Percentiles rank a stretch among this genome's conserved stretches.
Evolutionary conservation across 2,888 invertebrate genomes (phyloP).

Genomic region (Callyntrura sp.): DNA sequence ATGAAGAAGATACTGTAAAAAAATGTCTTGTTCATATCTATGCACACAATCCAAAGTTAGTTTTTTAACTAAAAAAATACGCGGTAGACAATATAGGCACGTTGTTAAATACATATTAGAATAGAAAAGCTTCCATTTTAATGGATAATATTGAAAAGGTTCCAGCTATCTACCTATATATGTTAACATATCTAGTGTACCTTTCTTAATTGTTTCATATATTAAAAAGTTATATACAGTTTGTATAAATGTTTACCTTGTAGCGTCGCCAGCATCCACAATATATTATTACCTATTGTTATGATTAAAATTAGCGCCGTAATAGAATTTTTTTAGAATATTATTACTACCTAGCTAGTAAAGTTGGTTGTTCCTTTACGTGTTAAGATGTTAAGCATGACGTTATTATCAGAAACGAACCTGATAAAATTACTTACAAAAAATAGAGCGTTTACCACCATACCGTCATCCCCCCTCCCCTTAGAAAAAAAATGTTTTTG

Average conservation of each 20-base stretch:
- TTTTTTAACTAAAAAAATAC: too few relatives aligned
- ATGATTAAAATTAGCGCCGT: conserved; percentile 2
- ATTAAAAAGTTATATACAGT: background rate
- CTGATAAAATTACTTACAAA: too few relatives aligned
- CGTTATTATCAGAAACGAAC: background rate
- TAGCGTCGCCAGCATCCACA: conserved; percentile 30
- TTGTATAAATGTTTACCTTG: conserved; percentile 11
- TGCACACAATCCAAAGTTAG: background rate
- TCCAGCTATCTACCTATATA: conserved; percentile 3
- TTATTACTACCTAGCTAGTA: background rate
- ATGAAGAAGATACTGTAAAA: background rate
- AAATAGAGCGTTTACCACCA: too few relatives aligned
- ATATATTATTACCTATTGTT: background rate
- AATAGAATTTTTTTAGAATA: conserved; percentile 4
- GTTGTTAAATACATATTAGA: background rate
- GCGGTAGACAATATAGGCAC: too few relatives aligned
- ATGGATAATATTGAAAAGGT: background rate
- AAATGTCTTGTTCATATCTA: background rate
- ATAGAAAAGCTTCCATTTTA: conserved; percentile 17
- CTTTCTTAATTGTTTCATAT: background rate
- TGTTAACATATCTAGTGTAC: background rate
- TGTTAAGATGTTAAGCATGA: conserved; percentile 29
- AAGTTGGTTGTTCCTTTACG: conserved; percentile 12
- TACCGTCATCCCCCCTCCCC: conserved; percentile 9
- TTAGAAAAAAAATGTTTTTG: conserved; percentile 44